Percentiles rank a stretch among this genome's conserved stretches.
Evolutionary conservation across 2,888 invertebrate genomes (phyloP).

Genomic region (Drymonia ruficornis): DNA sequence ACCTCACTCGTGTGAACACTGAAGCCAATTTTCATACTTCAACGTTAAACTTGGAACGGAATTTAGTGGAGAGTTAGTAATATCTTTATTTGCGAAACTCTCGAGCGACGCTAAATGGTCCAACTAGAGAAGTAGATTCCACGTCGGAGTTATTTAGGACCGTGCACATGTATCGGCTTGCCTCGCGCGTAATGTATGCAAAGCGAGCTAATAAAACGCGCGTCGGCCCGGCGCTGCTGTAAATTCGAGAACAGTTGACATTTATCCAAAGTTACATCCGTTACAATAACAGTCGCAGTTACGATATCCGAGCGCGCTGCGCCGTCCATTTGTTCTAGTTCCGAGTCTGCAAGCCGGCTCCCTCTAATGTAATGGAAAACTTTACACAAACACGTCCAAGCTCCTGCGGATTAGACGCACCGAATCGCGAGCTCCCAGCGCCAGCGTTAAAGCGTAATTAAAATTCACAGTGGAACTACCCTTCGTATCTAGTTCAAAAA

Average conservation of each 20-base stretch:
- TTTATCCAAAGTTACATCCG: conserved; percentile 83
- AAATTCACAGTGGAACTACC: conserved; percentile 63
- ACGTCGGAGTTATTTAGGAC: conserved; percentile 45
- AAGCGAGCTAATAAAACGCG: conserved; percentile 78
- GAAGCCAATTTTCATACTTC: conserved; percentile 52
- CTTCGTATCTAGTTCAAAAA: conserved; percentile 47
- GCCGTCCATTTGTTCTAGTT: conserved; percentile 77
- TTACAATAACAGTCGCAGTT: conserved; percentile 79
- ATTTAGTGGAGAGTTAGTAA: conserved; percentile 37
- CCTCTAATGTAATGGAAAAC: conserved; percentile 75
- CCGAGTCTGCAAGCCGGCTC: conserved; percentile 51
- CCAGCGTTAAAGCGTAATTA: conserved; percentile 62
- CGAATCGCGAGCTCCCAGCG: conserved; percentile 31
- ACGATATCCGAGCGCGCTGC: conserved; percentile 72
- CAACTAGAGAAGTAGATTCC: conserved; percentile 35
- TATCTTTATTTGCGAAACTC: conserved; percentile 29
- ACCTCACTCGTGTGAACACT: conserved; percentile 49
- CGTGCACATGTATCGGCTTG: conserved; percentile 52
- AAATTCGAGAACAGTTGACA: conserved; percentile 80
- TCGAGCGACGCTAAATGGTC: conserved; percentile 20
- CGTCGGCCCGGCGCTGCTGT: conserved; percentile 65
- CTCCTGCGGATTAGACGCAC: conserved; percentile 61
- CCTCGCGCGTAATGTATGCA: conserved; percentile 69
- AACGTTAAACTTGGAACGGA: conserved; percentile 45
- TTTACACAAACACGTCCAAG: conserved; percentile 69